Conservation (phyloP, 2,797 vertebrate genomes). For the Xyrichtys novacula region DNA sequence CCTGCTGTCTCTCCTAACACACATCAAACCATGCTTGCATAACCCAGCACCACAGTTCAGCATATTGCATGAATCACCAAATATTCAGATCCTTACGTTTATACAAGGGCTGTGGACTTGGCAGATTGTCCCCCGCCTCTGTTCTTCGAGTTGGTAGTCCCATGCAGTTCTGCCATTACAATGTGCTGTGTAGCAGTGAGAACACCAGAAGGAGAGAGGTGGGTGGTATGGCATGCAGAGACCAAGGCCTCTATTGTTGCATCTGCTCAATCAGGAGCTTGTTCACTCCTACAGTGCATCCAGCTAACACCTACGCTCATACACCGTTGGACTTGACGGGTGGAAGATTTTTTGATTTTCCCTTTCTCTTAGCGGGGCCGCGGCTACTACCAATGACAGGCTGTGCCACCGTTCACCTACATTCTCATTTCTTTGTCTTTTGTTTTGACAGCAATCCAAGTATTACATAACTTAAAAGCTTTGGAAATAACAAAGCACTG, state of each 20-base stretch:
- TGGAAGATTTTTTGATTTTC: neutral
- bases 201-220: slow-evolving; percentile 59
- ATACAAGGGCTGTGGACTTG: slow-evolving; percentile 26
- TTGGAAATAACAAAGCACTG: neutral
- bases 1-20: slow-evolving; percentile 24
- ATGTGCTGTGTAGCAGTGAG: slow-evolving; percentile 53
- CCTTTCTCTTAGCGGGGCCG: neutral
- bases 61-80: slow-evolving; percentile 26
- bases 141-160: slow-evolving; percentile 30
- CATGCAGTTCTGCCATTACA: slow-evolving; percentile 54
- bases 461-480: neutral
- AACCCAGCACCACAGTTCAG: slow-evolving; percentile 6
- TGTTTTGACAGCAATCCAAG: neutral
- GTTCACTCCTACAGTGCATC: slow-evolving; percentile 47
- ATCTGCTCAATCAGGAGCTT: slow-evolving; percentile 54
- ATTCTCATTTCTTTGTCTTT: neutral
- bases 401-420: neutral
- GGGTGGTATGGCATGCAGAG: slow-evolving; percentile 61
- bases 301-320: slow-evolving; percentile 36
- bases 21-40: slow-evolving; percentile 27
- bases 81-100: slow-evolving; percentile 36
- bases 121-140: slow-evolving; percentile 16
- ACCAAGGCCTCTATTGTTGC: slow-evolving; percentile 72
- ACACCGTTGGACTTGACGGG: slow-evolving; percentile 14
- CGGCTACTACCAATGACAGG: too few species aligned